Base-by-base conservation (phyloP, 2,888 invertebrate genomes). In the Cephus spinipes region DNA sequence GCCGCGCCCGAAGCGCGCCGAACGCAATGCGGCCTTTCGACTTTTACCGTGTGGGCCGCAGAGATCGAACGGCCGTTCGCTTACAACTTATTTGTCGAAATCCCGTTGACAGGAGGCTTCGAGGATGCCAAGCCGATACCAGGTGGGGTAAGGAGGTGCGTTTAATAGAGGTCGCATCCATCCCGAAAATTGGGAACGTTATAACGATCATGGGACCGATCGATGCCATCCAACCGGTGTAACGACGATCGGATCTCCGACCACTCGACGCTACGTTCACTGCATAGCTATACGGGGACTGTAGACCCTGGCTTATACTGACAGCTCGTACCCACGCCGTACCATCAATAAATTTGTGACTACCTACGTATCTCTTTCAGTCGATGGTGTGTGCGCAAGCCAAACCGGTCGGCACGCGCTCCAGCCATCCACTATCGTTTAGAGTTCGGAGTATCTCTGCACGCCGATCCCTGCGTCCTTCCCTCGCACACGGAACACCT, bases 391-490 rank as follows among this genome's bases (percentile, higher is more conserved):
- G 86, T 84, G 87, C 87, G 84, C 88, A 87, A 85, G 88, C 85
- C 87, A 86, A 89, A 89, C 89, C 89, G 89, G 89, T 89, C 87
- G 88, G 87, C 89, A 89, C 89, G 89, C 87, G 89, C 88, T 83
- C 75, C 82, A 82, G 35, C 75, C 79, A 78, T 83, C 82, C 81
- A 73, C 81, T 74, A 73, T 80, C 74, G 55, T 55, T 55, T 9
- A 55, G 55, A 55, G 55, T 55, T 55, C 55, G 74, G 73, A 79
- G 69, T 23, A 55, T 80, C 55, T 76, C 69, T 73, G 73, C 55
- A 71, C 68, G 78, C 74, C 75, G 71, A 74, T 68, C 73, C 55
- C 55, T 69, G 33, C 69, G 15, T 55, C 55, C 55, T 55, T 55
- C 23, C 23, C 23, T 55, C 55, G 55, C 23, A 9, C 55, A 9